phyloP scores from a whole-genome alignment of 2,888 invertebrate genomes.

The Dryobotodes eremita region DNA sequence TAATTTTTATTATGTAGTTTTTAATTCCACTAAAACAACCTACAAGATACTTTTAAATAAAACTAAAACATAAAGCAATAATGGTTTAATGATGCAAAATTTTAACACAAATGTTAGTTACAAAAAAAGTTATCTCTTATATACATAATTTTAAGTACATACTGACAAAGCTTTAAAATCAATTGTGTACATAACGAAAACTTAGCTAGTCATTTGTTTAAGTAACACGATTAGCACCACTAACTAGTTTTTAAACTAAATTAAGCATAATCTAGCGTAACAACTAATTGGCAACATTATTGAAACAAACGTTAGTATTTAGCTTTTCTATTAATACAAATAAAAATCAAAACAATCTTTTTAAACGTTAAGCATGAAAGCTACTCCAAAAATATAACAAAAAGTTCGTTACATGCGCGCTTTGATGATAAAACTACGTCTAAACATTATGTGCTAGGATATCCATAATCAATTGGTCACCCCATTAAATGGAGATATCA shows the following conservation, averaged over 20 bases:
- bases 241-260: slow-evolving; percentile 41
- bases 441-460: slow-evolving; percentile 85
- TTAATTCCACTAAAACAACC: background rate
- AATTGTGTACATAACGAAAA: slow-evolving; percentile 37
- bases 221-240: slow-evolving; percentile 15
- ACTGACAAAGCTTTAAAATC: slow-evolving; percentile 54
- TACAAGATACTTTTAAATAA: slow-evolving; percentile 67
- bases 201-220: slow-evolving; percentile 26
- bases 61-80: slow-evolving; percentile 74
- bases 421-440: slow-evolving; percentile 40
- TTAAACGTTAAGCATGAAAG: slow-evolving; percentile 35
- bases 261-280: slow-evolving; percentile 34
- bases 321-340: slow-evolving; percentile 32
- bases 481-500: slow-evolving; percentile 82
- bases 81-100: slow-evolving; percentile 65
- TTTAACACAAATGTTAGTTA: slow-evolving; percentile 78
- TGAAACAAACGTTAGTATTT: slow-evolving; percentile 43
- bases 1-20: background rate
- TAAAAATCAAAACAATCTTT: slow-evolving; percentile 48
- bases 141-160: slow-evolving; percentile 70
- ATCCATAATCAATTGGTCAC: slow-evolving; percentile 86
- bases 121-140: slow-evolving; percentile 65
- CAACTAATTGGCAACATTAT: slow-evolving; percentile 56
- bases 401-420: slow-evolving; percentile 40
- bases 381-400: slow-evolving; percentile 28